A percentile compares a stretch with the other conserved stretches of the same genome.
phyloP scores from a whole-genome alignment of 2,113 vertebrate genomes.

The Chionis minor region DNA sequence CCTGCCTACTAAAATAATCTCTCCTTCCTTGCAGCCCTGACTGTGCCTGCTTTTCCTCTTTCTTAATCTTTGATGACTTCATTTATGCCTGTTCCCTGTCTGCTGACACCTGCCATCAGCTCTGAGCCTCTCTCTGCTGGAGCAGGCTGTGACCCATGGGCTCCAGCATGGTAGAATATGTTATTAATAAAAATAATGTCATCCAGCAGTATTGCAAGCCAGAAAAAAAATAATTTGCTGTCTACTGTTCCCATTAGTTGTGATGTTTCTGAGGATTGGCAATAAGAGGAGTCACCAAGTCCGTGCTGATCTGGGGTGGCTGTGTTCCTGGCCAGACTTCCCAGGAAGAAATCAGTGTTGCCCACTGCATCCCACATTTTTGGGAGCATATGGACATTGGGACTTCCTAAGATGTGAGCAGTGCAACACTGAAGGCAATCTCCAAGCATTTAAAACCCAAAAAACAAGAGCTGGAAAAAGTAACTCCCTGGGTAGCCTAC shows the following conservation, averaged over 20 bases:
- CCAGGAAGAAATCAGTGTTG: not conserved
- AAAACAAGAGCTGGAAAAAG: not conserved
- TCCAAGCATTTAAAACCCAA: not conserved
- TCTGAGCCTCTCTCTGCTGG: not conserved
- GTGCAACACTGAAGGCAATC: not conserved
- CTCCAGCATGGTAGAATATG: not conserved
- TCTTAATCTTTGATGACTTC: conserved; percentile 19
- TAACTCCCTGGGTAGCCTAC: not conserved
- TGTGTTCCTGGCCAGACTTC: not conserved
- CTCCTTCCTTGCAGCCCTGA: not conserved
- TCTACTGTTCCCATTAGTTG: not conserved
- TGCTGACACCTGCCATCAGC: conserved; percentile 32
- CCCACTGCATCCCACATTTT: not conserved
- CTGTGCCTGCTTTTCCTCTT: not conserved
- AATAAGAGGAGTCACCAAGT: not conserved
- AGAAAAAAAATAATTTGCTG: not conserved
- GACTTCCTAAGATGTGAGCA: not conserved
- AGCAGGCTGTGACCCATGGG: not conserved
- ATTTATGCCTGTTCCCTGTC: not conserved
- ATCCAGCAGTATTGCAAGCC: not conserved
- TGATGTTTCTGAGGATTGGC: not conserved
- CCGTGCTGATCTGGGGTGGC: not conserved
- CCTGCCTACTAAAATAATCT: not conserved
- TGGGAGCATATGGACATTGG: not conserved
- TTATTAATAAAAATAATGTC: conserved; percentile 19